Percentiles rank a stretch among this genome's conserved stretches.
phyloP scores from a whole-genome alignment of 2,888 invertebrate genomes.

The Caenorhabditis wallacei region DNA sequence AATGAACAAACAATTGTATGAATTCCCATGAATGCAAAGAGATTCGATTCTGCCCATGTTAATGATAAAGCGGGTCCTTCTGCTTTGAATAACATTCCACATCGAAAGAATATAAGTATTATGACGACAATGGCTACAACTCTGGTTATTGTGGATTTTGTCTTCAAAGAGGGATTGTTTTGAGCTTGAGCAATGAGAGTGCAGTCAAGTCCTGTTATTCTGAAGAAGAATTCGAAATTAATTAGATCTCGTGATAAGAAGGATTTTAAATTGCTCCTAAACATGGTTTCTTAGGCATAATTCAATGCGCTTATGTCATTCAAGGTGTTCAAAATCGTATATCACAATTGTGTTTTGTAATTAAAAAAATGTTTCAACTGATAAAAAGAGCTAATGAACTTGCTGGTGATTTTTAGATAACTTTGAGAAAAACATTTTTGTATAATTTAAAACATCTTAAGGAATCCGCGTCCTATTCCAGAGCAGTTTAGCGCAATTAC shows the following conservation, averaged over 20 bases:
- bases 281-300: too few relatives aligned
- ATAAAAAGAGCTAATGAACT: too few relatives aligned
- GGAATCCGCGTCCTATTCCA: too few relatives aligned
- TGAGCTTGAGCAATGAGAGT: constrained; percentile 4
- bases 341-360: too few relatives aligned
- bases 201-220: constrained; percentile 45
- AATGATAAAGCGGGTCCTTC: constrained; percentile 23
- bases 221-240: constrained; percentile 12
- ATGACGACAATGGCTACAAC: constrained; percentile 23
- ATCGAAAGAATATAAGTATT: constrained; percentile 26
- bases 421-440: too few relatives aligned
- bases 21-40: constrained; percentile 44
- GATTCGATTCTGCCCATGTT: constrained; percentile 47
- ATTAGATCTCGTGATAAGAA: not conserved
- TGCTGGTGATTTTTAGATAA: too few relatives aligned
- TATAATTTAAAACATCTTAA: too few relatives aligned
- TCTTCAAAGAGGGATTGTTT: constrained; percentile 5
- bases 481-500: too few relatives aligned
- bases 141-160: constrained; percentile 18
- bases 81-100: constrained; percentile 40
- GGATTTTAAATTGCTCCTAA: too few relatives aligned
- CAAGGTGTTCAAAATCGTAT: too few relatives aligned
- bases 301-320: too few relatives aligned
- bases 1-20: constrained; percentile 35
- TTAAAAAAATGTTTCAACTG: too few relatives aligned